A percentile compares a stretch with the other conserved stretches of the same genome.
Evolutionary conservation across 2,797 vertebrate species (phyloP).

Genomic region (Holocentrus rufus): DNA sequence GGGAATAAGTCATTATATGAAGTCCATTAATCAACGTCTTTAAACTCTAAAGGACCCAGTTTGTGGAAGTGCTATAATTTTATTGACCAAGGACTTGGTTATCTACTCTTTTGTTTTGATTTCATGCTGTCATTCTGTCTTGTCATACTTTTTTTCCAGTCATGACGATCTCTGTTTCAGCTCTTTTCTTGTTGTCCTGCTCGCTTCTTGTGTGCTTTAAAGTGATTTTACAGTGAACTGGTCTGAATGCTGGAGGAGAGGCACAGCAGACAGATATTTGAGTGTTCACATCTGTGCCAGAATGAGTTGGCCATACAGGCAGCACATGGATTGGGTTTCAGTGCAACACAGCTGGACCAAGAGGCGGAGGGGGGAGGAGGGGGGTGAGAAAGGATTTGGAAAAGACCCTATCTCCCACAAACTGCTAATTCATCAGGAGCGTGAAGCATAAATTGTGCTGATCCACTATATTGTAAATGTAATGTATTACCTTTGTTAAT

Average conservation of each 20-base stretch:
- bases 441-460: conserved; percentile 1
- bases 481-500: background rate
- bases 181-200: background rate
- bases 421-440: conserved; percentile 19
- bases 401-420: conserved; percentile 44
- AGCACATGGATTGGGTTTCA: conserved; percentile 67
- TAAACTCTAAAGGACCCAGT: background rate
- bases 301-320: conserved; percentile 53
- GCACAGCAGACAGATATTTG: conserved; percentile 58
- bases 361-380: background rate
- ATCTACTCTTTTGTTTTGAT: too few relatives aligned
- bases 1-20: background rate
- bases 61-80: background rate
- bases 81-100: background rate
- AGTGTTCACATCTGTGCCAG: conserved; percentile 62
- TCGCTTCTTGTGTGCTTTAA: conserved; percentile 9
- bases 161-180: background rate
- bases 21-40: background rate
- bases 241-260: conserved; percentile 44
- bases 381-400: conserved; percentile 45
- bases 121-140: too few relatives aligned
- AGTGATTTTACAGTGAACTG: conserved; percentile 56
- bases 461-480: background rate
- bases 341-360: conserved; percentile 71
- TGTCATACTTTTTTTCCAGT: background rate